Base-by-base conservation (phyloP, 2,888 invertebrate species). In the Octodonta nipae region DNA sequence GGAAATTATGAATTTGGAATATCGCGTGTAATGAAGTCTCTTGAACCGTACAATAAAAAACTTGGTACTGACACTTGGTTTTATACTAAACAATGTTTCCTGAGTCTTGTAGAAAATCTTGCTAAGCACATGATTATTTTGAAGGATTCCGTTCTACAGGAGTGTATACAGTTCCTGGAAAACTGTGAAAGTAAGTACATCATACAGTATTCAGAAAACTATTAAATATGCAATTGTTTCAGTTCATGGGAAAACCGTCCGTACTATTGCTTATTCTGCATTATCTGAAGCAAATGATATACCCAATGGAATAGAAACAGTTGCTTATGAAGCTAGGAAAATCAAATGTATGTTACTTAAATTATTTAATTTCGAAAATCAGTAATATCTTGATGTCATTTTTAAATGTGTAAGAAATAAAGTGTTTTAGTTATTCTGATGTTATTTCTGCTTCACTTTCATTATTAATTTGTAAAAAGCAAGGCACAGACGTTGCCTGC, bases 1-100 rank as follows among this genome's bases (percentile, higher is more conserved):
- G 93, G 93, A 1, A 98, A 98, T 63, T 98, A 92, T 52, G 96
- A 98, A 61, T 98, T 98, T 63, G 98, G 98, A 1, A 85, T 98
- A 49, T 92, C 93, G 0, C 71, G 96, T 39, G 88, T 98, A 1
- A 92, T 96, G 54, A 95, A 96, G 62, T 95, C 95, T 22, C 63
- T 98, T 36, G 89, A 92, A 53, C 92, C 92, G 0, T 89, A 86
- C 51, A 82, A 84, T 54, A 87, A 87, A 60, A 86, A 95, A 55
- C 69, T 98, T 5, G 95, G 96, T 10, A 91, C 93, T 0, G 96
- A 98, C 55, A 98, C 98, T 3, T 98, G 98, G 98, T 83, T 88
- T 58, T 95, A 96, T 57, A 87, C 93, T 2, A 96, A 96, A 58
- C 71, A 95, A 37, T 95, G 93, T 56, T 87, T 96, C 56, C 65